phyloP scores from a whole-genome alignment of 1,140 invertebrate genomes.

The Leptinotarsa undecemlineata region DNA sequence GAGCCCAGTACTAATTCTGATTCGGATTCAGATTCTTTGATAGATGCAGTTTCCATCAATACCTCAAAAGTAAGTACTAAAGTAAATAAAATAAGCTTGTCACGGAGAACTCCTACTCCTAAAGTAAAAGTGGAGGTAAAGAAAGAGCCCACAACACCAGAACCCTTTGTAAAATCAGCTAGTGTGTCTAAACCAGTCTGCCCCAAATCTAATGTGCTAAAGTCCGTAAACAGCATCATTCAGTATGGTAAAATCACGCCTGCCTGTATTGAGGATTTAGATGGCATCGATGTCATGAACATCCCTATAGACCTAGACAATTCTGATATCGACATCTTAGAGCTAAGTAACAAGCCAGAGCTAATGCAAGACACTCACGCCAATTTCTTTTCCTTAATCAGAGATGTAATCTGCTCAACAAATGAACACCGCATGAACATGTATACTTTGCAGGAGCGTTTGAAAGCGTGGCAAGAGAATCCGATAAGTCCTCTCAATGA shows the following conservation, averaged over 20 bases:
- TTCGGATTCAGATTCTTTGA: constrained; percentile 51
- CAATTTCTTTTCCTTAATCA: constrained; percentile 79
- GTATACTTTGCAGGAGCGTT: constrained; percentile 72
- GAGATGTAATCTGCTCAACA: constrained; percentile 83
- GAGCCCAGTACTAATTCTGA: constrained; percentile 52
- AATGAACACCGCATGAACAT: constrained; percentile 78
- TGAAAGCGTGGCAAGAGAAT: constrained; percentile 79
- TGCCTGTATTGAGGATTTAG: constrained; percentile 60
- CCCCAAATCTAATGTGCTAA: constrained; percentile 25
- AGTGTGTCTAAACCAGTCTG: constrained; percentile 18
- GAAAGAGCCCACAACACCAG: constrained; percentile 33
- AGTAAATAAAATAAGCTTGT: constrained; percentile 23
- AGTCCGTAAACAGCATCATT: constrained; percentile 28
- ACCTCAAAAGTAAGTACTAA: constrained; percentile 30
- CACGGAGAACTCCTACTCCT: constrained; percentile 13
- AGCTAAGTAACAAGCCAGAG: constrained; percentile 55
- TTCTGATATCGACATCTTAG: constrained; percentile 62
- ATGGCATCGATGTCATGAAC: constrained; percentile 69
- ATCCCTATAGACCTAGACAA: constrained; percentile 67
- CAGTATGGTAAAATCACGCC: constrained; percentile 53
- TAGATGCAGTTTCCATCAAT: constrained; percentile 42
- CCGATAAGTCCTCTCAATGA: constrained; percentile 80
- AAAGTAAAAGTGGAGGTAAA: constrained; percentile 46
- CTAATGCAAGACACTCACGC: constrained; percentile 76
- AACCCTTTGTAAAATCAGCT: constrained; percentile 16